Evolutionary conservation across 2,888 invertebrate genomes (phyloP), one percentile per base, ranked within the genome.

Genomic region (Aradus depressus): DNA sequence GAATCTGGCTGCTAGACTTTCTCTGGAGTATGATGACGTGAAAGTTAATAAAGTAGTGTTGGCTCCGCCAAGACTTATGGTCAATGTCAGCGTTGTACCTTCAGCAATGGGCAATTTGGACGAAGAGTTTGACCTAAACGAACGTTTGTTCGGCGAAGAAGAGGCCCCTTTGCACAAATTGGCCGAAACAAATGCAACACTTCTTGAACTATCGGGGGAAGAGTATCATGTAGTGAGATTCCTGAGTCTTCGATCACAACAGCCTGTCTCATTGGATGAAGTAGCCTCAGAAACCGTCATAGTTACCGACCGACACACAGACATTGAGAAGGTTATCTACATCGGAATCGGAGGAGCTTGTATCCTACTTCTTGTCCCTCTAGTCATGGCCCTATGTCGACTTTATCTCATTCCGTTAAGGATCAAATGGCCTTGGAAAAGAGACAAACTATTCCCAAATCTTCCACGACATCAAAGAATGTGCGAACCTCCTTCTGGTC

Each of bases 161-260:
- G 62, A 63, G 49, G 62, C 60, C 2, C 62, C 63, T 1, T 51
- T 63, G 22, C 61, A 64, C 49, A 62, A 61, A 52, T 54, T 64
- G 31, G 64, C 64, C 4, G 62, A 63, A 51, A 63, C 63, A 1
- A 65, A 64, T 54, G 62, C 64, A 8, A 65, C 65, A 18, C 52
- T 64, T 18, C 55, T 65, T 42, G 64, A 65, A 55, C 58, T 65
- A n/a, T 63, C 63, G 6, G 65, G 64, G 6, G 63, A 64, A 50
- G 64, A 64, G 52, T 65, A 64, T 51, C 63, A 63, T 52, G 62
- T 68, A n/a, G 61, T 61, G 35, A 48, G 59, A 51, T 60, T 61
- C 52, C 51, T 60, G 21, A 61, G 60, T 8, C 48, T 61, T 45
- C 45, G 61, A 25, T 60, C 60, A 22, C 60, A 61, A 37, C 60